A percentile compares a stretch with the other conserved stretches of the same genome.
Conservation (phyloP, 2,113 vertebrate species). For the Epinephelus cyanopodus region DNA sequence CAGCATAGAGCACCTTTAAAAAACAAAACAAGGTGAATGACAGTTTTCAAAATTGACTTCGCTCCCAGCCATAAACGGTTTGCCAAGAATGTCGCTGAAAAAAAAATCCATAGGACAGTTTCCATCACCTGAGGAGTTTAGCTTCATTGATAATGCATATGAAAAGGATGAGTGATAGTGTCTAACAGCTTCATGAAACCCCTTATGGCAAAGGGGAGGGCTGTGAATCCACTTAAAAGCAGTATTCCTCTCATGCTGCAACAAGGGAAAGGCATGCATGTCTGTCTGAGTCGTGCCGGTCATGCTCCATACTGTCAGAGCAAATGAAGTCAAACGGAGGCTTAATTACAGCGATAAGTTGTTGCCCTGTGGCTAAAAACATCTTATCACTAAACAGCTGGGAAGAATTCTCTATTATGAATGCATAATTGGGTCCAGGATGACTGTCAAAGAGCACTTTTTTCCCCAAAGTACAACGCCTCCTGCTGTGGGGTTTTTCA, state of each 20-base stretch:
- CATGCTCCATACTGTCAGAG: conserved; percentile 70
- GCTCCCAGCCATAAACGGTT: conserved; percentile 61
- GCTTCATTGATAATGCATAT: conserved; percentile 72
- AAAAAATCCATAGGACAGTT: conserved; percentile 68
- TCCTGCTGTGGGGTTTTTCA: conserved; percentile 44
- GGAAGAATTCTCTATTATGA: conserved; percentile 75
- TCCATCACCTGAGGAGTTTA: conserved; percentile 66
- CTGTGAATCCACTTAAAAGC: conserved; percentile 52
- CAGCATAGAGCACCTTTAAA: conserved; percentile 56
- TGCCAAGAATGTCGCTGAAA: conserved; percentile 57
- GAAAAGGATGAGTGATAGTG: conserved; percentile 60
- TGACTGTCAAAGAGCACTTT: conserved; percentile 67
- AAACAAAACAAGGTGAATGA: conserved; percentile 62
- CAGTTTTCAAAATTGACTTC: conserved; percentile 73
- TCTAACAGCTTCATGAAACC: conserved; percentile 53
- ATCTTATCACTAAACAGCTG: conserved; percentile 78
- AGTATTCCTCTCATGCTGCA: conserved; percentile 36
- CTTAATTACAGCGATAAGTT: conserved; percentile 83
- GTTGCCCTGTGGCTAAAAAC: conserved; percentile 79
- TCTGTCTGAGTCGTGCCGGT: conserved; percentile 61
- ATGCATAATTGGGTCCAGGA: conserved; percentile 77
- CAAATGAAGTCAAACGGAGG: conserved; percentile 79
- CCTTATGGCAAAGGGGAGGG: conserved; percentile 38
- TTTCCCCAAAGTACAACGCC: conserved; percentile 45
- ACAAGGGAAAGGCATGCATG: conserved; percentile 34